phyloP scores from a whole-genome alignment of 30 jellyfish, hydroid and myxozoan species.

The Nemopilema nomurai region DNA sequence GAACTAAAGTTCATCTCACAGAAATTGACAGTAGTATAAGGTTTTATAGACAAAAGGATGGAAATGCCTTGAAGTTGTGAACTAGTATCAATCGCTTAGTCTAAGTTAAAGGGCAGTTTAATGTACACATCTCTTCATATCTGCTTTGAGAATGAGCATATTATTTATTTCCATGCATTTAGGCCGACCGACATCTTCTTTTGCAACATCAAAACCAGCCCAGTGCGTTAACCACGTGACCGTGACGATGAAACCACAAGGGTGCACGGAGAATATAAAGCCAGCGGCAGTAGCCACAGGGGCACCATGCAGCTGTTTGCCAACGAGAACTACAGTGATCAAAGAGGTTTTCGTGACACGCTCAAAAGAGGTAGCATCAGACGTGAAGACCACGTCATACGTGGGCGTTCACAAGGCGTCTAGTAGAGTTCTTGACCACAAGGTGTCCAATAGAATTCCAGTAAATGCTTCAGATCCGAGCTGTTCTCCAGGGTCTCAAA shows the following conservation, averaged over 20 bases:
- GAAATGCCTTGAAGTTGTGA: too few relatives aligned
- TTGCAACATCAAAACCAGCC: not conserved
- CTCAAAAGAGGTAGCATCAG: not conserved
- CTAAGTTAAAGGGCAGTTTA: too few relatives aligned
- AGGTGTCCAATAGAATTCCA: not conserved
- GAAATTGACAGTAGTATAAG: too few relatives aligned
- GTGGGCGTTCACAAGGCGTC: not conserved
- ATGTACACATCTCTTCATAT: too few relatives aligned
- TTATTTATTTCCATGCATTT: too few relatives aligned
- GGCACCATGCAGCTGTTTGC: not conserved
- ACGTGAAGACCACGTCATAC: not conserved
- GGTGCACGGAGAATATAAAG: not conserved
- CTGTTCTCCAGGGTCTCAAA: not conserved
- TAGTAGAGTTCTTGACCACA: not conserved
- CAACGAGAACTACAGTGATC: not conserved
- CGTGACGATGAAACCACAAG: not conserved
- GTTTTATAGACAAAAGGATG: too few relatives aligned
- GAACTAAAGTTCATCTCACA: too few relatives aligned
- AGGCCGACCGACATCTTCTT: not conserved
- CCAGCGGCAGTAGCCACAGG: not conserved
- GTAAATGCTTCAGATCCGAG: not conserved
- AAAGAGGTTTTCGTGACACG: not conserved
- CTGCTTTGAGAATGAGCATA: too few relatives aligned
- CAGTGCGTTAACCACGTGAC: not conserved
- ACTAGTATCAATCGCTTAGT: too few relatives aligned